Conservation (phyloP, 2,113 vertebrate genomes). For the Anolis carolinensis region DNA sequence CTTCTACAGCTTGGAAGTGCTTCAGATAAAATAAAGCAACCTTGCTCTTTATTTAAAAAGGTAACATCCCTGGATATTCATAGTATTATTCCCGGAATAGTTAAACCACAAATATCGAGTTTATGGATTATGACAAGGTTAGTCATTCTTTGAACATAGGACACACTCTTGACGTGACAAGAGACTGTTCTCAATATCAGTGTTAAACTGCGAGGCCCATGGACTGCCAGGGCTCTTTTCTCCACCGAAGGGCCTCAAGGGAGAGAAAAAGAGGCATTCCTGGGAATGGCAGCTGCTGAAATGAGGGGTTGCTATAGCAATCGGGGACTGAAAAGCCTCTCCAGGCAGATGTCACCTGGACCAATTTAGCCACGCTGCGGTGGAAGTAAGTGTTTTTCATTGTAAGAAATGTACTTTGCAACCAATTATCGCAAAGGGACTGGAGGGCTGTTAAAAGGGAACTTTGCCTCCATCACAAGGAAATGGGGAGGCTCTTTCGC, state of each 20-base stretch:
- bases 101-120: background rate
- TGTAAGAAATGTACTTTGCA: background rate
- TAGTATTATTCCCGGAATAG: background rate
- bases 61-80: background rate
- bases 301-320: conserved; percentile 20
- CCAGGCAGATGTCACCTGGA: background rate
- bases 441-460: background rate
- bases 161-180: background rate
- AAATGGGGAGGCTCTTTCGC: background rate
- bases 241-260: background rate
- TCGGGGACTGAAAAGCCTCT: background rate
- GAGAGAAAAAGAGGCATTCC: background rate
- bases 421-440: background rate
- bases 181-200: background rate
- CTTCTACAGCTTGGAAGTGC: background rate
- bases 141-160: background rate
- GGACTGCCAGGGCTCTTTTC: background rate
- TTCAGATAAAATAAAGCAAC: background rate
- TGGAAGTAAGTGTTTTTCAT: background rate
- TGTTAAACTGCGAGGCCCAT: background rate
- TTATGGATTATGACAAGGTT: background rate
- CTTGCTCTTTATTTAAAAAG: too few species aligned
- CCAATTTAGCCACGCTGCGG: background rate
- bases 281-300: background rate
- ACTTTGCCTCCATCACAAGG: background rate